Base-by-base conservation (phyloP, 2,888 invertebrate genomes). In the Troglohyphantes excavatus region DNA sequence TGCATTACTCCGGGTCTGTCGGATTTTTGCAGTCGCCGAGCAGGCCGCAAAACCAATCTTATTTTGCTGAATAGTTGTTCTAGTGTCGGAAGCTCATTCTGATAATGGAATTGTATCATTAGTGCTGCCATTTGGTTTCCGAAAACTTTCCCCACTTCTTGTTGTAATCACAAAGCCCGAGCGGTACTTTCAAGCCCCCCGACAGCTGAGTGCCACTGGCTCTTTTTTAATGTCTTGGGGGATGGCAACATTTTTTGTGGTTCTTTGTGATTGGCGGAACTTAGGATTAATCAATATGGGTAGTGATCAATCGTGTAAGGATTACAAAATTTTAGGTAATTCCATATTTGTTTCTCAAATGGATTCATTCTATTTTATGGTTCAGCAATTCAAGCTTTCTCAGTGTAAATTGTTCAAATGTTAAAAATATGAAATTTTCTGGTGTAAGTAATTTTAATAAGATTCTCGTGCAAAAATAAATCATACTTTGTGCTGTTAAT, bases 51-150 rank as follows among this genome's bases (percentile, higher is more conserved):
- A 53, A 70, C 26, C 83, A 73, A 70, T 86, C 81, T 75, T 81
- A 82, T 88, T 88, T 78, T 68, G 81, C 82, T 82, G 82, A 75
- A 81, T 75, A 88, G 81, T 65, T 88, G 67, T 88, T 82, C 88
- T 13, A 61, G 27, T 39, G 26, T 59, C 81, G 75, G 88, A 75
- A 82, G 75, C 75, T 75, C 88, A 81, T 82, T 82, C 65, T 27
- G 81, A 75, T 88, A 88, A 88, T 88, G 88, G 88, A 82, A 88
- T 88, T 82, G 75, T 88, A 68, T 88, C 88, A 88, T 88, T 88
- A 88, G 81, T 88, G 26, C 79, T 67, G 75, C 75, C 81, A 81
- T 88, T 88, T 82, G 88, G 81, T 75, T 81, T 75, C 65, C 68
- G 67, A 68, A 82, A 86, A 86, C 67, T 68, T 86, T 86, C 27